A percentile compares a stretch with the other conserved stretches of the same genome.
These are phyloP conservation scores for Apis florea DNA, from an alignment of 1,140 invertebrate species.

Conservation along the genomic window DNA sequence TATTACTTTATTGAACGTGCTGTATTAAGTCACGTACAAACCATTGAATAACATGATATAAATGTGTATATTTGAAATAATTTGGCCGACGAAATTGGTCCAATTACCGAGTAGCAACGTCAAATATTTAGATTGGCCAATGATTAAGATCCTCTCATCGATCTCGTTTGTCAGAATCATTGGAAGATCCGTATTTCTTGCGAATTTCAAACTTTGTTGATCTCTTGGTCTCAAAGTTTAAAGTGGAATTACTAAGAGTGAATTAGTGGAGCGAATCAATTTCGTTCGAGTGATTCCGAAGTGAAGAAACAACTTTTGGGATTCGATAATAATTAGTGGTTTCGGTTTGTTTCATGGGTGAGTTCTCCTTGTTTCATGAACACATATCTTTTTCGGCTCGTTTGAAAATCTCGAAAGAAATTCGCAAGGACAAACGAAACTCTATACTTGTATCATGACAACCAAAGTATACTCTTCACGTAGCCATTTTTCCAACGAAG, in stretches of 20 bases:
- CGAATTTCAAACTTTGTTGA: slow-evolving; percentile 32
- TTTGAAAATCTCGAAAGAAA: not conserved
- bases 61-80: slow-evolving; percentile 34
- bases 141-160: slow-evolving; percentile 6
- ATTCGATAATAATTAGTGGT: slow-evolving; percentile 6
- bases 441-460: not conserved
- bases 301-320: no score
- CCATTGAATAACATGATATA: slow-evolving; percentile 6
- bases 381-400: not conserved
- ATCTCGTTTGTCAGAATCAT: not conserved
- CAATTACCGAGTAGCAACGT: slow-evolving; percentile 17
- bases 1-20: slow-evolving; percentile 54
- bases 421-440: slow-evolving; percentile 7
- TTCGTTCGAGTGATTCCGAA: not conserved
- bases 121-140: slow-evolving; percentile 34
- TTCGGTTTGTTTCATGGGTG: not conserved
- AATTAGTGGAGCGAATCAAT: not conserved
- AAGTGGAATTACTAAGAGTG: not conserved
- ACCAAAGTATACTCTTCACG: not conserved
- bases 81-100: slow-evolving; percentile 25
- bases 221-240: not conserved
- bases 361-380: not conserved
- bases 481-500: slow-evolving; percentile 32
- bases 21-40: slow-evolving; percentile 49
- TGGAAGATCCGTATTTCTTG: slow-evolving; percentile 18